Percentiles rank a stretch among this genome's conserved stretches.
Conservation (phyloP, 2,113 vertebrate species). For the Sardina pilchardus region DNA sequence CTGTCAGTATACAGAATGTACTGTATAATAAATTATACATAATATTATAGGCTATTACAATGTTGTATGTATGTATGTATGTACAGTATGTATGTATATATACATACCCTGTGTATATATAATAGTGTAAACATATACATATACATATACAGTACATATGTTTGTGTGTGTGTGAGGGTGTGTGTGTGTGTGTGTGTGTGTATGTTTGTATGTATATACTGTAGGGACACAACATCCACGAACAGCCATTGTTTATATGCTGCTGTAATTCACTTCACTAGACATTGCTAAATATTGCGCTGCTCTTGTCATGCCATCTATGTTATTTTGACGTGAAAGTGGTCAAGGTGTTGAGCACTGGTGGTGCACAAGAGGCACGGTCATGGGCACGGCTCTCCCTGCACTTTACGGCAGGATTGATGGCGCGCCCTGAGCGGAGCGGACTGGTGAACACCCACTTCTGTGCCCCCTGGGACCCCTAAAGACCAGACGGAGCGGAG, state of each 20-base stretch:
- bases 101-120: too few species aligned
- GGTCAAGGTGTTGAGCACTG: neutral
- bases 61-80: too few species aligned
- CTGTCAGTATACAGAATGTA: neutral
- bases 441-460: slow-evolving; percentile 12
- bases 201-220: too few species aligned
- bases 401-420: neutral
- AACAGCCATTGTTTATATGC: neutral
- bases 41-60: too few species aligned
- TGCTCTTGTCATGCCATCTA: neutral
- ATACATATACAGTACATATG: too few species aligned
- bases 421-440: neutral
- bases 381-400: neutral
- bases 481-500: slow-evolving; percentile 11
- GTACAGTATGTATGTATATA: too few species aligned
- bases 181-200: neutral
- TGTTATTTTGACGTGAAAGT: neutral
- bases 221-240: neutral
- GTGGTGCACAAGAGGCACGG: slow-evolving; percentile 13
- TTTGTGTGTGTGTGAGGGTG: too few species aligned
- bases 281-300: neutral
- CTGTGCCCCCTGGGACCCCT: neutral
- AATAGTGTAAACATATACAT: too few species aligned
- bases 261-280: neutral
- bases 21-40: too few species aligned